Base-by-base conservation (phyloP, 2,113 vertebrate genomes). In the Ammodytes marinus region DNA sequence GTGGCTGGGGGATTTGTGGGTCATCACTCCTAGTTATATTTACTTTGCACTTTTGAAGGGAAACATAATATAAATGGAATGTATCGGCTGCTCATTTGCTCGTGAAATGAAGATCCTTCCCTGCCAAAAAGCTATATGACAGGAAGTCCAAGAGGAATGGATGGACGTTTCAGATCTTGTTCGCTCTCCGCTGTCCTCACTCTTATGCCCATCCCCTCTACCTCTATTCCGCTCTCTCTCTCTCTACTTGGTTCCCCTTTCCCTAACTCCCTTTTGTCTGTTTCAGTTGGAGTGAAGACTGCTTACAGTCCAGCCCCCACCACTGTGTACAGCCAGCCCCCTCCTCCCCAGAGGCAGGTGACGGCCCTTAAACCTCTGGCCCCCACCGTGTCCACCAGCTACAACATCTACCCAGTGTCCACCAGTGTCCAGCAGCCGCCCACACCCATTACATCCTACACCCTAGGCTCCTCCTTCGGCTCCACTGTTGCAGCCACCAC, bases 331-430 rank as follows among this genome's bases (percentile, higher is more conserved):
- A 92, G 83, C 84, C 95, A 93, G 71, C 88, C 86, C 0, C 93
- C 94, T 42, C 93, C 93, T n/a, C 90, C 89, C 8, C 93, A 94
- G 75, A 84, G 92, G 37, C 95, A 94, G 86, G 93, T 91, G 17
- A 92, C 95, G 0, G 86, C 92, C 0, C 80, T 94, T 12, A 93
- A 94, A 65, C 89, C 88, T 1, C 83, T 94, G 19, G 91, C 90
- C 3, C 92, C 92, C 3, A 85, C 92, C 0, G 85, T 91, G 43
- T 90, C 95, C 45, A 89, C 92, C 83, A 95, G 87, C 88, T 95
- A 94, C 84, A 94, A 91, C 86, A 87, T 93, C 74, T 95, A 94
- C 63, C 91, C 95, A 2, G 74, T 79, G 5, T 93, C 82, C 42
- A 94, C 92, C 19, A 91, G 91, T 1, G 70, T 92, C 10, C 95